Evolutionary conservation across 2,113 vertebrate genomes (phyloP), one percentile per base, ranked within the genome.

Genomic region (Engystomops pustulosus): DNA sequence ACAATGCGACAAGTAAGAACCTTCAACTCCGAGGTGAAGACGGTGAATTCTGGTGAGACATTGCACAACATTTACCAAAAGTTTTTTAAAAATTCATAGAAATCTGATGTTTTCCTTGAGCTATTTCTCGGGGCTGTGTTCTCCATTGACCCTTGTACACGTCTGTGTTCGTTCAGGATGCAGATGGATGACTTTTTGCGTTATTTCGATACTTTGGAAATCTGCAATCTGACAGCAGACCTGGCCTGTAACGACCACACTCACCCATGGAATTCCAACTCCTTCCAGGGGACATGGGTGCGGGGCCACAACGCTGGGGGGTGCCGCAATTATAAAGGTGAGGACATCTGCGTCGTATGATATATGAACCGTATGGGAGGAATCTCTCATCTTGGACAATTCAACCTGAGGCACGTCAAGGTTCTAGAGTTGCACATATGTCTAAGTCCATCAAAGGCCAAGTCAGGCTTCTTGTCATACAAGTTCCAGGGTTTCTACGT

Each of bases 301-400:
- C 86, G 84, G 0, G 91, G 92, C 12, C 89, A 88, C 87, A 91
- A 86, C 53, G 89, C 91, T 0, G 91, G 92, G 0, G 90, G 90
- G 60, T 86, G 86, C 80, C 87, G 88, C 80, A 87, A 85, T 0
- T 51, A 80, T 11, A 67, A 70, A 0, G 85, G 88, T 89, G 9
- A 84, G 62, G 12, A 44, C 4, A 1, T 6, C 15, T 68, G 32
- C 38, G 8, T 41, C 4, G 38, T 8, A 41, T 41, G 38, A n/a
- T n/a, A n/a, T n/a, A n/a, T n/a, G n/a, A n/a, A n/a, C n/a, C n/a
- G n/a, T n/a, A n/a, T n/a, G n/a, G n/a, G n/a, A n/a, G n/a, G n/a
- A n/a, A n/a, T n/a, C n/a, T n/a, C n/a, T n/a, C n/a, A n/a, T n/a
- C n/a, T n/a, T n/a, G n/a, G n/a, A n/a, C n/a, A n/a, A n/a, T n/a